These are phyloP conservation scores for Entomobrya proxima DNA, from an alignment of 2,888 invertebrate genomes.

Conservation along the genomic window DNA sequence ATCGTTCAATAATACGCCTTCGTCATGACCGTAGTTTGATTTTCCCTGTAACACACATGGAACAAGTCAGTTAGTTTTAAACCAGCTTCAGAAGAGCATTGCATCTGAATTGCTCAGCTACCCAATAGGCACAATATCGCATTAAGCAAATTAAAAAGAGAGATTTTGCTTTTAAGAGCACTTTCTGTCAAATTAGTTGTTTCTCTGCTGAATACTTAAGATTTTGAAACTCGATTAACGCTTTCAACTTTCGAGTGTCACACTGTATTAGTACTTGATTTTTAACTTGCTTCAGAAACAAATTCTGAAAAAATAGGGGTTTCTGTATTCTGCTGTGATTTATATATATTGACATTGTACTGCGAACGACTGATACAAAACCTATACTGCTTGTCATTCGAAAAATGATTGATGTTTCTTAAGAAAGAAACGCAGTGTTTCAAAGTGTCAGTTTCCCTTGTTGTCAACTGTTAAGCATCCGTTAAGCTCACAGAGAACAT, in stretches of 20 bases:
- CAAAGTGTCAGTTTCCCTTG: conserved; percentile 15
- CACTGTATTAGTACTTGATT: too few species aligned
- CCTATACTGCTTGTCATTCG: too few species aligned
- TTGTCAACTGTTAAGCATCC: neutral
- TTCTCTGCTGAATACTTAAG: too few species aligned
- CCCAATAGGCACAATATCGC: neutral
- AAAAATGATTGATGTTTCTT: conserved; percentile 19
- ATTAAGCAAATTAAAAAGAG: neutral
- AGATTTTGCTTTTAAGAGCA: too few species aligned
- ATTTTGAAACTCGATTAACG: too few species aligned
- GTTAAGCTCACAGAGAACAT: neutral
- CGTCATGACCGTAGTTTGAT: neutral
- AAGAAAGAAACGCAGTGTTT: conserved; percentile 2
- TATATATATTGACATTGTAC: too few species aligned
- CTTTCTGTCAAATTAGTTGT: too few species aligned
- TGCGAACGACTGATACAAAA: too few species aligned
- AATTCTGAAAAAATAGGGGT: too few species aligned
- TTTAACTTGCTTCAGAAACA: too few species aligned
- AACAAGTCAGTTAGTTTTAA: neutral
- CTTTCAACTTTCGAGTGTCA: too few species aligned
- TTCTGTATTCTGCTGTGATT: too few species aligned
- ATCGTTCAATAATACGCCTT: neutral
- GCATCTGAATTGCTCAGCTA: neutral
- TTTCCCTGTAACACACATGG: neutral
- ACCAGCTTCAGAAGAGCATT: neutral